Percentiles rank a stretch among this genome's conserved stretches.
Evolutionary conservation across 2,797 vertebrate species (phyloP).

Genomic region (Spheniscus humboldti): DNA sequence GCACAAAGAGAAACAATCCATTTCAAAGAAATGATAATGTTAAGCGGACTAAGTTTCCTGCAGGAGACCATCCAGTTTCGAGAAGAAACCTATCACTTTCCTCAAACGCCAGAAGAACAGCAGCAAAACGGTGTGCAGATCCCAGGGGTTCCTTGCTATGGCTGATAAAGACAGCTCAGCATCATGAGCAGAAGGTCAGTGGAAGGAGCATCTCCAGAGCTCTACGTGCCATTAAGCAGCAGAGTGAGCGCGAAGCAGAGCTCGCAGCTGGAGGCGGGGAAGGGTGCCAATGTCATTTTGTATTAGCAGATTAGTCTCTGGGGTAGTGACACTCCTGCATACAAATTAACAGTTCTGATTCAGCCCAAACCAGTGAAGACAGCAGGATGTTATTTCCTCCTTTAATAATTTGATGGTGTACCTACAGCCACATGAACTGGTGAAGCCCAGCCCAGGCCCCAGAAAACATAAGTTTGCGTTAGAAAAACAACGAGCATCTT

Average conservation of each 20-base stretch:
- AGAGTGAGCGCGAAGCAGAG: fast-evolving
- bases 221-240: background rate
- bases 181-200: background rate
- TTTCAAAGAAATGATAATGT: background rate
- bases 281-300: background rate
- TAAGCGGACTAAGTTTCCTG: background rate
- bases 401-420: fast-evolving
- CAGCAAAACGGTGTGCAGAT: background rate
- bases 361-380: background rate
- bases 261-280: background rate
- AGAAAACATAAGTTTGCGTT: background rate
- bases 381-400: background rate
- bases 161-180: background rate
- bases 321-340: background rate
- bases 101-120: background rate
- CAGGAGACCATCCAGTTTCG: background rate
- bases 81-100: background rate
- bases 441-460: background rate
- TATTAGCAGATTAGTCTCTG: background rate
- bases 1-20: background rate
- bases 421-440: background rate
- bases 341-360: background rate
- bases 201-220: background rate
- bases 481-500: background rate
- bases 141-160: background rate